phyloP scores from a whole-genome alignment of 2,888 invertebrate genomes.

The Invenusta paracnida region DNA sequence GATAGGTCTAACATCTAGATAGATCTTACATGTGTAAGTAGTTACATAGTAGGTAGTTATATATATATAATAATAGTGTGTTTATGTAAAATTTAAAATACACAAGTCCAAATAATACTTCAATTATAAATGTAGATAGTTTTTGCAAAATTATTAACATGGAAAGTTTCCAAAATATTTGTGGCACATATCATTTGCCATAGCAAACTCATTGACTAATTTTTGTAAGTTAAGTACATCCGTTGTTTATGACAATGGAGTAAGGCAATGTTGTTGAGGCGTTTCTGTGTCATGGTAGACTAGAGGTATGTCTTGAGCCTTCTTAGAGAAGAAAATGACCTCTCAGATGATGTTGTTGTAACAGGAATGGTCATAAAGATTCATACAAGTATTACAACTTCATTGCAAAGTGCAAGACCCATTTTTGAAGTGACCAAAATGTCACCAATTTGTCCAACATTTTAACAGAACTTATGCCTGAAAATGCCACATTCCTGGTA shows the following conservation, averaged over 20 bases:
- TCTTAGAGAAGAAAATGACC: not conserved
- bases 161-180: not conserved
- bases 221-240: not conserved
- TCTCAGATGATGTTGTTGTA: not conserved
- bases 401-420: not conserved
- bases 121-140: not conserved
- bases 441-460: not conserved
- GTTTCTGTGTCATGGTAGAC: not conserved
- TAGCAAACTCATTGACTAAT: not conserved
- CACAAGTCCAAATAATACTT: not conserved
- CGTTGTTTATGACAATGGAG: not conserved
- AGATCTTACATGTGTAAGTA: not conserved
- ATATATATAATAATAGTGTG: not conserved
- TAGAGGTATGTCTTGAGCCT: not conserved
- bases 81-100: not conserved
- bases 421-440: not conserved
- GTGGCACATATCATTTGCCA: not conserved
- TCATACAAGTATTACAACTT: not conserved
- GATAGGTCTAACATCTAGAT: not conserved
- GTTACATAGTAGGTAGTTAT: not conserved
- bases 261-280: not conserved
- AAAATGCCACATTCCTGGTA: not conserved
- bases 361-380: not conserved
- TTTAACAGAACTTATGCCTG: not conserved
- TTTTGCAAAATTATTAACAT: not conserved